These are phyloP conservation scores for Echeneis naucrates DNA, from an alignment of 2,797 vertebrate genomes.

Conservation along the genomic window DNA sequence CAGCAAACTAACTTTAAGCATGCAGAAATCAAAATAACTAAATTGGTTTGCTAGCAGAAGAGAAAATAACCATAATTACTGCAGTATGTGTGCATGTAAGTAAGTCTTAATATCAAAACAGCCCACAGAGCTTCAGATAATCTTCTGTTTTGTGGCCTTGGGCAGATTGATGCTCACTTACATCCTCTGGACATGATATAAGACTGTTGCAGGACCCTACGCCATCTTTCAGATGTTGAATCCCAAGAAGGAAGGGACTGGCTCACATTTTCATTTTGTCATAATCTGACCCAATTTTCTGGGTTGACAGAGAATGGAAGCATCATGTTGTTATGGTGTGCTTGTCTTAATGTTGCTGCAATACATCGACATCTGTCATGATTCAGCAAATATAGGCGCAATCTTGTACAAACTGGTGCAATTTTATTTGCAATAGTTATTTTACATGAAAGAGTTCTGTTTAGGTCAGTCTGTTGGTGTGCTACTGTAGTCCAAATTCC, in stretches of 20 bases:
- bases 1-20: slow-evolving; percentile 8
- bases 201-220: slow-evolving; percentile 15
- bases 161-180: slow-evolving; percentile 45
- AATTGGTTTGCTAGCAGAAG: neutral
- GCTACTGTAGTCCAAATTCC: neutral
- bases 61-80: slow-evolving; percentile 16
- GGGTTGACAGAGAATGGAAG: neutral
- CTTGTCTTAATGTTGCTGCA: neutral
- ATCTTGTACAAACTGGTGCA: neutral
- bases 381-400: neutral
- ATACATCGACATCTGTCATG: neutral
- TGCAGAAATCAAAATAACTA: slow-evolving; percentile 17
- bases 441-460: neutral
- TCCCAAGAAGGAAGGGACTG: slow-evolving; percentile 26
- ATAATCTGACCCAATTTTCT: slow-evolving; percentile 59
- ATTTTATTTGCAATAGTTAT: neutral
- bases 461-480: neutral
- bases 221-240: slow-evolving; percentile 18
- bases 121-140: slow-evolving; percentile 54
- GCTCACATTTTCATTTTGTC: slow-evolving; percentile 50
- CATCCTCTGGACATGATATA: slow-evolving; percentile 55
- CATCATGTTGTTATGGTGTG: neutral
- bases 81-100: slow-evolving; percentile 17
- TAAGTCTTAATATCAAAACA: slow-evolving; percentile 43
- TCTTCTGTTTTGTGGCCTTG: slow-evolving; percentile 42